Evolutionary conservation across 2,888 invertebrate species (phyloP).

Genomic region (Onchidella celtica): DNA sequence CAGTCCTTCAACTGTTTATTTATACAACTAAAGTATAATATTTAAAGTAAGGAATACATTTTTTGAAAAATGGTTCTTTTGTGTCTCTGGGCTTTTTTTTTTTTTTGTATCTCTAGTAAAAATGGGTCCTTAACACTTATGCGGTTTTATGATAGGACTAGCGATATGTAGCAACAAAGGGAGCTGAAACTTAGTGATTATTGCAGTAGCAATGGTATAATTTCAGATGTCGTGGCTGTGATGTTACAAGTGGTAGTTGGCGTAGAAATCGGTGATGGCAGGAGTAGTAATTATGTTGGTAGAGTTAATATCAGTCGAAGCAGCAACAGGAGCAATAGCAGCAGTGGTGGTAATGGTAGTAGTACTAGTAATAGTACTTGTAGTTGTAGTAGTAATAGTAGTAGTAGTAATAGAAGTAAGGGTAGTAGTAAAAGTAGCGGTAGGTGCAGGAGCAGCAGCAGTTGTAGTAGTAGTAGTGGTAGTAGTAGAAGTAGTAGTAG

Average conservation of each 20-base stretch:
- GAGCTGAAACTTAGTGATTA: too few species aligned
- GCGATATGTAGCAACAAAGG: too few species aligned
- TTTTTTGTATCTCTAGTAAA: too few species aligned
- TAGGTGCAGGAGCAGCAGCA: constrained; percentile 16
- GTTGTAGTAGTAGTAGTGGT: constrained; percentile 27
- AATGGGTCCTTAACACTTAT: too few species aligned
- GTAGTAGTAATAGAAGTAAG: constrained; percentile 24
- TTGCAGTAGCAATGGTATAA: not conserved
- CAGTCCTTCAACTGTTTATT: too few species aligned
- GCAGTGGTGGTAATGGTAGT: constrained; percentile 18
- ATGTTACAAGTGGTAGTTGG: not conserved
- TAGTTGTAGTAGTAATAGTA: constrained; percentile 10
- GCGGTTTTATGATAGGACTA: too few species aligned
- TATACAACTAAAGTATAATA: too few species aligned
- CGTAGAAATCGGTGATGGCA: not conserved
- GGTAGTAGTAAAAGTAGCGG: constrained; percentile 15
- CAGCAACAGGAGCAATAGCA: not conserved
- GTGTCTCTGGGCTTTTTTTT: too few species aligned
- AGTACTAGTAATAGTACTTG: not conserved
- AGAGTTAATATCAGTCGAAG: not conserved
- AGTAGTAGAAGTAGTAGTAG: constrained; percentile 16
- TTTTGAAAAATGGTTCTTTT: too few species aligned
- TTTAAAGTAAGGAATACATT: too few species aligned
- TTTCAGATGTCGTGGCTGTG: not conserved
- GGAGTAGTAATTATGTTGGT: constrained; percentile 1